phyloP scores from a whole-genome alignment of 2,797 vertebrate genomes.

The Trachurus trachurus region DNA sequence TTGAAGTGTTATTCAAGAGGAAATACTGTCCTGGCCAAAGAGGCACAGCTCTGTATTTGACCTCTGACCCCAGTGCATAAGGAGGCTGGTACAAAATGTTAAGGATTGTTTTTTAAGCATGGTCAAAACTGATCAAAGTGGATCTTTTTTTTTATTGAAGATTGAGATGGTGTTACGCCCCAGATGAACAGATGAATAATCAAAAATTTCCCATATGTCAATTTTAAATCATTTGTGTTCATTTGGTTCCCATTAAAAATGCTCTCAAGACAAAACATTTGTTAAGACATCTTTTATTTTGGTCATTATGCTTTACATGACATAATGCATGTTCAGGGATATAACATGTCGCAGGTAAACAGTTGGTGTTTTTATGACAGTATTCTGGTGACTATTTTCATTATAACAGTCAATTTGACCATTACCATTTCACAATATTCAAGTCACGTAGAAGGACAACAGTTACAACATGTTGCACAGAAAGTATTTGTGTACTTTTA shows the following conservation, averaged over 20 bases:
- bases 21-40: background rate
- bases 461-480: slow-evolving; percentile 82
- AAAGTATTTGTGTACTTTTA: slow-evolving; percentile 79
- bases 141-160: background rate
- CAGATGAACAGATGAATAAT: background rate
- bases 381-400: slow-evolving; percentile 76
- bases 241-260: slow-evolving; percentile 24
- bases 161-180: background rate
- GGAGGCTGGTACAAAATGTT: background rate
- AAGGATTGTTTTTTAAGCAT: background rate
- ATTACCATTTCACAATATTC: slow-evolving; percentile 85
- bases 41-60: background rate
- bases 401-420: slow-evolving; percentile 83
- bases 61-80: background rate
- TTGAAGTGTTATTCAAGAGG: background rate
- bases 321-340: slow-evolving; percentile 83
- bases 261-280: slow-evolving; percentile 54
- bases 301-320: slow-evolving; percentile 86
- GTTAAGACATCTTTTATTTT: slow-evolving; percentile 87
- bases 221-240: background rate
- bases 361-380: slow-evolving; percentile 75
- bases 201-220: background rate
- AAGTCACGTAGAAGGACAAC: slow-evolving; percentile 85
- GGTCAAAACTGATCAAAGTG: background rate
- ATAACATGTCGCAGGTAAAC: slow-evolving; percentile 80